Evolutionary conservation across 2,797 vertebrate species (phyloP).

Genomic region (Paramormyrops hopkinsi): DNA sequence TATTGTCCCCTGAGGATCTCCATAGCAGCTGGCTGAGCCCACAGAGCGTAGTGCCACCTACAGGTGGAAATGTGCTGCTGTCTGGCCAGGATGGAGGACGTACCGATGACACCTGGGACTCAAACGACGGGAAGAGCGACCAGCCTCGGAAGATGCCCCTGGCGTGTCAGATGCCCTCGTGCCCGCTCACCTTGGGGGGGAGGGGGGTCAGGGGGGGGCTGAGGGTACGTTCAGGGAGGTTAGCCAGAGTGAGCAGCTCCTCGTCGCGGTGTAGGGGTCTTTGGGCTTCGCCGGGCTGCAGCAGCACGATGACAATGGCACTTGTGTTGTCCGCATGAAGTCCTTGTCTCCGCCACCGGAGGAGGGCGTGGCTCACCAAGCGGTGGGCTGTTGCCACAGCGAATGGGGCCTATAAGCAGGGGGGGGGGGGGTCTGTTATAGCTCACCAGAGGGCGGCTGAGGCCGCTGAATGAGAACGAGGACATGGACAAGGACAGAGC

Average conservation of each 20-base stretch:
- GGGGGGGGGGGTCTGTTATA: neutral
- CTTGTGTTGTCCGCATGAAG: slow-evolving; percentile 96
- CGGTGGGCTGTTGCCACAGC: slow-evolving; percentile 81
- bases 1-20: neutral
- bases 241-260: slow-evolving; percentile 79
- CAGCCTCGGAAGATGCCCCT: neutral
- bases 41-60: neutral
- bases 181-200: neutral
- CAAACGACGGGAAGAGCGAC: neutral
- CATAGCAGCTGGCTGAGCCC: neutral
- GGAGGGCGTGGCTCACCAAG: slow-evolving; percentile 81
- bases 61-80: neutral
- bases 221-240: slow-evolving; percentile 71
- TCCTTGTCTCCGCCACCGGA: slow-evolving; percentile 92
- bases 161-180: neutral
- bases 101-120: neutral
- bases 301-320: slow-evolving; percentile 84
- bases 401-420: slow-evolving; percentile 67
- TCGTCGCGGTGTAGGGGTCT: slow-evolving; percentile 71
- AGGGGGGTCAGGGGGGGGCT: slow-evolving; percentile 6
- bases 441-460: neutral
- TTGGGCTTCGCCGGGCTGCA: slow-evolving; percentile 57
- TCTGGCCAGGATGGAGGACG: neutral
- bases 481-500: neutral
- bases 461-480: neutral